These are phyloP conservation scores for Hyperopisus bebe DNA, from an alignment of 2,113 vertebrate species.

Conservation along the genomic window DNA sequence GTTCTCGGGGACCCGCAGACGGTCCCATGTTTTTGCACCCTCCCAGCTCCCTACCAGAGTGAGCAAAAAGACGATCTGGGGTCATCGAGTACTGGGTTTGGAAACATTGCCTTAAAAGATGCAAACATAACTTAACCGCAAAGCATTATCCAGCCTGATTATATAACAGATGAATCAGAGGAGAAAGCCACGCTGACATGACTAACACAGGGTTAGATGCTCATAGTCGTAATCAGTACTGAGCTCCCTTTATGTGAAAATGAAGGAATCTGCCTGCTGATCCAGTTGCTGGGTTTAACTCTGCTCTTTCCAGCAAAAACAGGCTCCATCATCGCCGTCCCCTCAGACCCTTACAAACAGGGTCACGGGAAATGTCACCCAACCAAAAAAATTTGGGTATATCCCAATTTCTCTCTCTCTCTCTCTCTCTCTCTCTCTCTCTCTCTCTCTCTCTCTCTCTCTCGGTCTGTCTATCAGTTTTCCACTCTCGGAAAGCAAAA, in stretches of 20 bases:
- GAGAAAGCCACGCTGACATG: background rate
- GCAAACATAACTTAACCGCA: constrained; percentile 21
- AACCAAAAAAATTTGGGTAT: background rate
- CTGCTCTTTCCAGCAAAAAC: background rate
- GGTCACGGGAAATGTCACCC: constrained; percentile 6
- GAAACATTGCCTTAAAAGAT: background rate
- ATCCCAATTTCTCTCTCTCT: background rate
- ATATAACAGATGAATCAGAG: constrained; percentile 39
- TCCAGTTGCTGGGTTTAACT: background rate
- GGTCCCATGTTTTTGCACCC: background rate
- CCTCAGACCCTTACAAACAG: background rate
- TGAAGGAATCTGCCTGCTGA: background rate
- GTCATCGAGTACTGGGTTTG: background rate
- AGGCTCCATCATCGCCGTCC: background rate
- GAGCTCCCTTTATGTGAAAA: background rate
- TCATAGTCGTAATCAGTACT: background rate
- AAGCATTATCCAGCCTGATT: constrained; percentile 31
- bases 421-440: background rate
- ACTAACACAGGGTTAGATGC: background rate
- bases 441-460: background rate
- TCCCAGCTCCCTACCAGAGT: background rate
- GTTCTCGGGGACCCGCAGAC: background rate
- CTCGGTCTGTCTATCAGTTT: background rate
- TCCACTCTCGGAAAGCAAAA: background rate
- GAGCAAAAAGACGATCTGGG: background rate